These are phyloP conservation scores for Karalla daura DNA, from an alignment of 2,797 vertebrate species.

Conservation along the genomic window DNA sequence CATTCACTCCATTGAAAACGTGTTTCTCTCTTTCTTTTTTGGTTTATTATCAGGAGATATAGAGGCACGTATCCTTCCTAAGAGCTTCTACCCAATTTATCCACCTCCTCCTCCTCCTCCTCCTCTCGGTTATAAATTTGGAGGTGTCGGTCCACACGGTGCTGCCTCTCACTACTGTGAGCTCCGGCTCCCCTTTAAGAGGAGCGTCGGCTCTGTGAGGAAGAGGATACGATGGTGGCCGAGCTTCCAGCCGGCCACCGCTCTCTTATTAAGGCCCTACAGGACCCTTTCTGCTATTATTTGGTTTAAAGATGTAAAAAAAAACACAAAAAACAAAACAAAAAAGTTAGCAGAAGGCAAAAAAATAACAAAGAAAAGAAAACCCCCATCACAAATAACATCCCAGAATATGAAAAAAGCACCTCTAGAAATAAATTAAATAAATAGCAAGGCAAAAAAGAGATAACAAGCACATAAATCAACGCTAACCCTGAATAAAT, in stretches of 20 bases:
- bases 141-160: constrained; percentile 54
- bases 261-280: constrained; percentile 44
- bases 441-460: constrained; percentile 75
- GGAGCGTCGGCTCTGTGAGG: constrained; percentile 43
- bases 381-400: constrained; percentile 71
- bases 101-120: background rate
- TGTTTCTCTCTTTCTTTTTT: constrained; percentile 1
- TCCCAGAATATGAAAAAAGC: constrained; percentile 76
- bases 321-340: constrained; percentile 64
- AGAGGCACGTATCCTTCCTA: constrained; percentile 24
- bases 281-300: constrained; percentile 77
- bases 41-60: constrained; percentile 27
- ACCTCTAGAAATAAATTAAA: constrained; percentile 80
- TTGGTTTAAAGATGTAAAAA: constrained; percentile 79
- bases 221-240: constrained; percentile 45
- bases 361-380: constrained; percentile 30
- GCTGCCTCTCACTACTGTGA: constrained; percentile 62
- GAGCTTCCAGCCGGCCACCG: constrained; percentile 32
- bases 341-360: no score
- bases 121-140: background rate
- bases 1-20: constrained; percentile 20
- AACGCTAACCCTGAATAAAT: constrained; percentile 81
- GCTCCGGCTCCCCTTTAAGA: constrained; percentile 48
- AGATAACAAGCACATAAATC: constrained; percentile 57
- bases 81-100: constrained; percentile 8